Percentiles rank a stretch among this genome's conserved stretches.
Evolutionary conservation across 1,140 invertebrate genomes (phyloP).

Genomic region (Nymphalis io): DNA sequence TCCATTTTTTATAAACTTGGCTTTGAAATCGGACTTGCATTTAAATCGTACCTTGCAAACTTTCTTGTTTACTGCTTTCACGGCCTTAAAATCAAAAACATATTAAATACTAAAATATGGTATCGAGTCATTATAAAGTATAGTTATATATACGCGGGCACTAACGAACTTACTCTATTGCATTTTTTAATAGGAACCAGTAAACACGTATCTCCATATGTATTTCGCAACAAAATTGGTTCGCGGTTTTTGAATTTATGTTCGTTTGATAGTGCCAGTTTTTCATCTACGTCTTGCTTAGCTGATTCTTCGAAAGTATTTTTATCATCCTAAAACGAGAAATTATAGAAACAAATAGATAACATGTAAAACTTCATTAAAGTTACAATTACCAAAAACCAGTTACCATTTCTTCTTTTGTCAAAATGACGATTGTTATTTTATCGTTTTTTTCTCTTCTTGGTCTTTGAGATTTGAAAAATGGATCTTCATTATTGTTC

Average conservation of each 20-base stretch:
- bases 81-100: slow-evolving; percentile 27
- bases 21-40: slow-evolving; percentile 38
- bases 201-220: slow-evolving; percentile 51
- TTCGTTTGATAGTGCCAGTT: background rate
- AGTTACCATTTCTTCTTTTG: slow-evolving; percentile 13
- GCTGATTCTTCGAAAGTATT: background rate
- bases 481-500: slow-evolving; percentile 21
- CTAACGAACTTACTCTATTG: slow-evolving; percentile 45
- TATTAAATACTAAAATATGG: too few relatives aligned
- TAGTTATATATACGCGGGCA: background rate
- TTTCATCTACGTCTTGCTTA: background rate
- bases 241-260: slow-evolving; percentile 5
- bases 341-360: background rate
- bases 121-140: background rate
- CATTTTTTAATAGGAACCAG: slow-evolving; percentile 53
- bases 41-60: slow-evolving; percentile 36
- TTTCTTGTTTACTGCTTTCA: slow-evolving; percentile 35
- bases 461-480: background rate
- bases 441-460: slow-evolving; percentile 7
- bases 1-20: slow-evolving; percentile 29
- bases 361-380: too few relatives aligned
- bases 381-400: too few relatives aligned
- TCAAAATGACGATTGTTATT: slow-evolving; percentile 17
- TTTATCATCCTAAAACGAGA: background rate
- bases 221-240: slow-evolving; percentile 26